These are phyloP conservation scores for Eutolmus rufibarbis DNA, from an alignment of 2,888 invertebrate species.

Conservation along the genomic window DNA sequence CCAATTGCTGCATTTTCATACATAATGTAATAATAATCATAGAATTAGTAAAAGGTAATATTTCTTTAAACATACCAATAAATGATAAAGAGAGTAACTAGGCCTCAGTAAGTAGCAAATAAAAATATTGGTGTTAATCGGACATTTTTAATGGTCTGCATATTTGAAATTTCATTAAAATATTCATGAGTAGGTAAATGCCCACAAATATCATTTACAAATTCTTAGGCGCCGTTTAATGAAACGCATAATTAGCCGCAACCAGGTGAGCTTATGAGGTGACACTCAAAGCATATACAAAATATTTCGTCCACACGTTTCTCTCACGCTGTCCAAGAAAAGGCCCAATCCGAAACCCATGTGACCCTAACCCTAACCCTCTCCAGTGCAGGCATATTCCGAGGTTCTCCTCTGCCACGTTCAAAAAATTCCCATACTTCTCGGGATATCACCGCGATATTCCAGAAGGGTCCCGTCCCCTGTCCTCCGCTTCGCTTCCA, in stretches of 20 bases:
- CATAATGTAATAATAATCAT: too few relatives aligned
- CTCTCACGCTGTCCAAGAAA: slow-evolving; percentile 21
- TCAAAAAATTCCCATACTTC: slow-evolving; percentile 32
- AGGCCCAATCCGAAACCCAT: not conserved
- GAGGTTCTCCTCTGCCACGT: not conserved
- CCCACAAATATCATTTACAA: not conserved
- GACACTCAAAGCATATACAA: not conserved
- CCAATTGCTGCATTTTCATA: too few relatives aligned
- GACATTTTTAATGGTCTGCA: too few relatives aligned
- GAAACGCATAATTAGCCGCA: not conserved
- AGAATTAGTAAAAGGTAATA: too few relatives aligned
- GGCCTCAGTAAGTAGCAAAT: too few relatives aligned
- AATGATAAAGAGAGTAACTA: too few relatives aligned
- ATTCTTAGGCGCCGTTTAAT: not conserved
- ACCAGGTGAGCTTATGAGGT: not conserved
- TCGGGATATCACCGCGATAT: not conserved
- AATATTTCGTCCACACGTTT: not conserved
- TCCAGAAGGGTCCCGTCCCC: slow-evolving; percentile 13
- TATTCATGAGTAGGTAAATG: not conserved
- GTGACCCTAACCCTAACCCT: slow-evolving; percentile 1
- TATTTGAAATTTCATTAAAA: too few relatives aligned
- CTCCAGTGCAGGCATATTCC: not conserved
- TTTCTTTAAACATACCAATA: too few relatives aligned
- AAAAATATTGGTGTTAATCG: too few relatives aligned
- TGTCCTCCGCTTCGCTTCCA: not conserved